Evolutionary conservation across 2,797 vertebrate genomes (phyloP).

Genomic region (Catamblyrhynchus diadema): DNA sequence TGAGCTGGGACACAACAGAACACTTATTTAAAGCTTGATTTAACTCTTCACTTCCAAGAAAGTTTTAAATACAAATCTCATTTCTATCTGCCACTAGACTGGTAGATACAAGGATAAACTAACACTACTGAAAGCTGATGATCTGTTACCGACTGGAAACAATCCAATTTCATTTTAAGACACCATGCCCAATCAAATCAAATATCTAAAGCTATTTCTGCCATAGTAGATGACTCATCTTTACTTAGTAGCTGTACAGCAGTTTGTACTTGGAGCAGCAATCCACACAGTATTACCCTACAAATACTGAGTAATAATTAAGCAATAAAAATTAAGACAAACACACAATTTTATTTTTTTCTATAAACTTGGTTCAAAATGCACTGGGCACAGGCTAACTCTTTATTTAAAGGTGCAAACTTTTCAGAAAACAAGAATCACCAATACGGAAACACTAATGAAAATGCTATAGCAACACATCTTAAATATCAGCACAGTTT

Average conservation of each 20-base stretch:
- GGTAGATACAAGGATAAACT: background rate
- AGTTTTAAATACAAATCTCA: background rate
- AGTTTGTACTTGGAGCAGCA: background rate
- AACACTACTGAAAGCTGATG: background rate
- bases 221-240: background rate
- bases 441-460: background rate
- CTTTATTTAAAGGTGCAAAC: background rate
- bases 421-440: background rate
- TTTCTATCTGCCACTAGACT: background rate
- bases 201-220: slow-evolving; percentile 9
- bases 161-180: background rate
- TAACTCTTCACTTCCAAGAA: background rate
- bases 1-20: background rate
- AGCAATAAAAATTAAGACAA: background rate
- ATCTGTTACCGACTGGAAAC: background rate
- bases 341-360: background rate
- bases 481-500: background rate
- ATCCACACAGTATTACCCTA: background rate
- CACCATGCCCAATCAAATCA: background rate
- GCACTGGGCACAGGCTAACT: background rate
- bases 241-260: background rate
- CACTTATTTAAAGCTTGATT: background rate
- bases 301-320: background rate
- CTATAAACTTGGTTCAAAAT: background rate
- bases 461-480: background rate